Base-by-base conservation (phyloP, 2,888 invertebrate species). In the Ephialtes manifestator region DNA sequence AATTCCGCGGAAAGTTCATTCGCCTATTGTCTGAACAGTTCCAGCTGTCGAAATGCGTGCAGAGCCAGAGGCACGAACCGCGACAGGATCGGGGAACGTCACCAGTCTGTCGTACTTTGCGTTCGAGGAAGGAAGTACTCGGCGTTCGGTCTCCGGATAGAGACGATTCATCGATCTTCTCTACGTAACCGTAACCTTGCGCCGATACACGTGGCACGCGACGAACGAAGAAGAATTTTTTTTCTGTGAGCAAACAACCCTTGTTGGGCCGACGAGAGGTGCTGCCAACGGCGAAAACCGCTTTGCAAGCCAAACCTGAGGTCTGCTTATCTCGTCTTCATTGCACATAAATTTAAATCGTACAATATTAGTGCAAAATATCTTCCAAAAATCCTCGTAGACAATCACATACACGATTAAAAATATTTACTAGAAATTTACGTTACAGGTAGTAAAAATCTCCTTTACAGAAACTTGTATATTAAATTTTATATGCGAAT, bases 81-180 rank as follows among this genome's bases (percentile, higher is more conserved):
- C 77, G 75, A 86, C 48, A 63, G 71, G 51, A 81, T 85, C 63
- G 75, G 20, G 68, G 80, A 86, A 83, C 85, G 80, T 80, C 76
- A 67, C 48, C 83, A 85, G 87, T 84, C 82, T 81, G 67, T 81
- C 81, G 72, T 85, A 83, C 83, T 77, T 86, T 83, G 82, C 80
- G 80, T 74, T 83, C 81, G 86, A 74, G 80, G 81, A 84, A 87
- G 79, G 81, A 88, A 83, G 86, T 77, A 51, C 67, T 80, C 68
- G 63, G 39, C 48, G 53, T 75, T 67, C 74, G 70, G 65, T 75
- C 72, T 72, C 76, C 70, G 80, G 70, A 83, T 84, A 75, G 78
- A 78, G 75, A 87, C 83, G 81, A 88, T 84, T 85, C 86, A 91
- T 92, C 90, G 92, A 93, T 92, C 89, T 88, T 8, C n/a, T 3